Conservation (phyloP, 2,888 invertebrate species). For the Hoplodrina blanda region DNA sequence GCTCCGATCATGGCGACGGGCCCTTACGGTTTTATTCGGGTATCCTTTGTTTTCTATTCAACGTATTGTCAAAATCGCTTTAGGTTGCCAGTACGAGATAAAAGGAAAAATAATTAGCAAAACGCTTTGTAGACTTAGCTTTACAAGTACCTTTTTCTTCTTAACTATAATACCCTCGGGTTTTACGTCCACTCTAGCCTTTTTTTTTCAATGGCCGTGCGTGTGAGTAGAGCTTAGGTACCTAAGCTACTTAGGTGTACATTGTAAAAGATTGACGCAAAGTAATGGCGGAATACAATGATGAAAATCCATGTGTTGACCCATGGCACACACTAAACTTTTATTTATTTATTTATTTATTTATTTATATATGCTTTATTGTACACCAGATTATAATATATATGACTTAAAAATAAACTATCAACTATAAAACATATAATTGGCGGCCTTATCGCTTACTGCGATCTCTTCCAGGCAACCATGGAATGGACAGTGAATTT, state of each 20-base stretch:
- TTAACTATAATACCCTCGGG: conserved; percentile 27
- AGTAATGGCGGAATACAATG: conserved; percentile 1
- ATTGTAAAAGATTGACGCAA: conserved; percentile 12
- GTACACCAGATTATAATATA: too few species aligned
- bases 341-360: too few species aligned
- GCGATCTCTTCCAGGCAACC: too few species aligned
- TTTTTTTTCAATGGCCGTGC: conserved; percentile 27
- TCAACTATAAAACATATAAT: too few species aligned
- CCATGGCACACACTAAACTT: too few species aligned
- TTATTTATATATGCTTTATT: too few species aligned
- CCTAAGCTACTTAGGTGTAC: conserved; percentile 10
- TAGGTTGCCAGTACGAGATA: conserved; percentile 75
- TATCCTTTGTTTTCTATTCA: conserved; percentile 79
- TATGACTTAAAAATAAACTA: too few species aligned
- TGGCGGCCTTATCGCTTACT: too few species aligned
- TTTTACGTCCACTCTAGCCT: conserved; percentile 25
- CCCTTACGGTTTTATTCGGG: conserved; percentile 78
- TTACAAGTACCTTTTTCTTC: conserved; percentile 41
- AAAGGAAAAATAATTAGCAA: conserved; percentile 83
- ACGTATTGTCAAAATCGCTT: conserved; percentile 79
- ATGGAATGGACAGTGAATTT: too few species aligned
- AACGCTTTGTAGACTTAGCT: conserved; percentile 62
- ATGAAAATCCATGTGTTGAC: neutral
- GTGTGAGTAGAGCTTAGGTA: conserved; percentile 15
- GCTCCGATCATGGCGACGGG: conserved; percentile 75